These are phyloP conservation scores for Augochlorella aurata DNA, from an alignment of 2,888 invertebrate species.

Conservation along the genomic window DNA sequence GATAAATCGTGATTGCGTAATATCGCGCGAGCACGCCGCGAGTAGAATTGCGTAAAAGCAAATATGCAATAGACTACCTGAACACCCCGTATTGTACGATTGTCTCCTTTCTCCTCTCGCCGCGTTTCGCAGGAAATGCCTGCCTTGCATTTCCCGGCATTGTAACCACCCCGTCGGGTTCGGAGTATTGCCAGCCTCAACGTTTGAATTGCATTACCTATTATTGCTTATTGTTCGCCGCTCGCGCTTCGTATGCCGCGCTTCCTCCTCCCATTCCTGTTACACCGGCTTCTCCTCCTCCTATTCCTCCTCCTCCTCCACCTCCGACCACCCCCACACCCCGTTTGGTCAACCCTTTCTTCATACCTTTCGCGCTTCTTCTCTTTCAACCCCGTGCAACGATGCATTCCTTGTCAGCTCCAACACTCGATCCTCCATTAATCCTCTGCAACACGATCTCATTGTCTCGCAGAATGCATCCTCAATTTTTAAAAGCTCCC, in stretches of 20 bases:
- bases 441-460: not conserved
- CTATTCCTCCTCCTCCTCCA: not conserved
- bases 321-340: not conserved
- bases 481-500: no score
- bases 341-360: conserved; percentile 42
- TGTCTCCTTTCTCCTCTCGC: conserved; percentile 71
- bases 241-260: conserved; percentile 68
- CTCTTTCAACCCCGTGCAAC: not conserved
- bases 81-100: conserved; percentile 73
- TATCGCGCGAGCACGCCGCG: conserved; percentile 67
- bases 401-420: not conserved
- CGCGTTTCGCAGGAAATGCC: conserved; percentile 76
- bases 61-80: conserved; percentile 77
- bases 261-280: conserved; percentile 45
- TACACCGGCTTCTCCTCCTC: conserved; percentile 22
- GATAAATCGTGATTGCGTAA: conserved; percentile 75
- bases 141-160: conserved; percentile 78
- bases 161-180: conserved; percentile 73
- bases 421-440: not conserved
- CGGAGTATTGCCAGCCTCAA: conserved; percentile 78
- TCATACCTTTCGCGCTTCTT: conserved; percentile 1
- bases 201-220: conserved; percentile 81
- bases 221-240: conserved; percentile 80
- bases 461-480: no score
- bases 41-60: conserved; percentile 77